Conservation (phyloP, 2,797 vertebrate species). For the Sternotherus odoratus region DNA sequence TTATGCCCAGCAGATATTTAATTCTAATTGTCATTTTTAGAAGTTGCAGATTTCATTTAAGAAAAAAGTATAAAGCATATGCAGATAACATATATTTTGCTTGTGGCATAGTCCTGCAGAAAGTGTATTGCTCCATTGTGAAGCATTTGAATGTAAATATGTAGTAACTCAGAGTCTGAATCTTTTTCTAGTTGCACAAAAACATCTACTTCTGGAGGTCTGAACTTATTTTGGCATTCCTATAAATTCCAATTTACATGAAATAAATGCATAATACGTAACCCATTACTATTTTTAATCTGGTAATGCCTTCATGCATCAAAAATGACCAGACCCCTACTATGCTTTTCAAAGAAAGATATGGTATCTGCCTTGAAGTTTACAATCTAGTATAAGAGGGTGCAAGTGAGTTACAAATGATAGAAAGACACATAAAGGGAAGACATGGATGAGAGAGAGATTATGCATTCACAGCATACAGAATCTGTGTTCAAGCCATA, state of each 20-base stretch:
- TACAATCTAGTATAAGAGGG: not conserved
- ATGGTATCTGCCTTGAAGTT: not conserved
- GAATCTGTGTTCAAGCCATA: not conserved
- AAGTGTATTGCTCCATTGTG: not conserved
- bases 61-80: not conserved
- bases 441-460: rapidly evolving
- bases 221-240: not conserved
- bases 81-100: not conserved
- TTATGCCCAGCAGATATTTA: not conserved
- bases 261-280: rapidly evolving
- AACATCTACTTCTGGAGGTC: not conserved
- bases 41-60: not conserved
- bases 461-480: not conserved
- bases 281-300: not conserved
- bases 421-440: not conserved
- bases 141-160: not conserved
- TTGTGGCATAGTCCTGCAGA: not conserved
- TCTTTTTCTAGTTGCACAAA: not conserved
- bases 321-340: rapidly evolving
- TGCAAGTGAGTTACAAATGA: rapidly evolving
- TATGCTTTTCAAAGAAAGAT: rapidly evolving
- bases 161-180: not conserved
- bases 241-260: not conserved
- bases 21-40: not conserved
- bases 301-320: not conserved